Conservation (phyloP, 64 coral and sea anemone species). For the Astreopora myriophthalma region DNA sequence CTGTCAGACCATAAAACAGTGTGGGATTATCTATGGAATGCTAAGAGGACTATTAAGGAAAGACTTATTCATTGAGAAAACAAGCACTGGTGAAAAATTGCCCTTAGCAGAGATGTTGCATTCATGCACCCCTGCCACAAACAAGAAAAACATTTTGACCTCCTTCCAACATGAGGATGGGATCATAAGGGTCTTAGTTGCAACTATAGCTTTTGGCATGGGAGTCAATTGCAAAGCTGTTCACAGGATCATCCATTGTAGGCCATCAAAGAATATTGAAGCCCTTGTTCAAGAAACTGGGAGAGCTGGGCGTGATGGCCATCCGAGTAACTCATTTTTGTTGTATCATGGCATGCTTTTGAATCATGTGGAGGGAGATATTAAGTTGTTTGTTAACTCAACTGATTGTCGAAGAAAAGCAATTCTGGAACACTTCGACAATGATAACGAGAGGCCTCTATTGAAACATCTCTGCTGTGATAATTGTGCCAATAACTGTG, state of each 20-base stretch:
- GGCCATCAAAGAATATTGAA: slow-evolving; percentile 17
- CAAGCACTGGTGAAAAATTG: not conserved
- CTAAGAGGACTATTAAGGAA: not conserved
- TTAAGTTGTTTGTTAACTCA: not conserved
- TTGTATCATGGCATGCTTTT: not conserved
- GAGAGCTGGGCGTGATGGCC: not conserved
- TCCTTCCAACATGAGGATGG: not conserved
- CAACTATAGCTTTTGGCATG: slow-evolving; percentile 30
- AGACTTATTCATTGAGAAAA: not conserved
- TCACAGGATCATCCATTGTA: slow-evolving; percentile 9
- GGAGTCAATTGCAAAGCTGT: slow-evolving; percentile 38
- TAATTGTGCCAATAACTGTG: slow-evolving; percentile 47
- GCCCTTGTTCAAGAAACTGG: slow-evolving; percentile 6
- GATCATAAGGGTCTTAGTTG: not conserved
- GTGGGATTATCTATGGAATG: slow-evolving; percentile 2
- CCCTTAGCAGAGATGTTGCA: slow-evolving; percentile 15
- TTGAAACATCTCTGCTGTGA: slow-evolving; percentile 55
- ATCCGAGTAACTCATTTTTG: not conserved
- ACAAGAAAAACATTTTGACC: slow-evolving; percentile 6
- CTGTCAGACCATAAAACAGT: slow-evolving; percentile 68
- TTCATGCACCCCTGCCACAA: not conserved
- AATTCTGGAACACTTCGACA: slow-evolving; percentile 34
- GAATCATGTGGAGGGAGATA: slow-evolving; percentile 42
- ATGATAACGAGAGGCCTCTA: not conserved
- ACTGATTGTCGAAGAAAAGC: slow-evolving; percentile 43